phyloP scores from a whole-genome alignment of 2,888 invertebrate species.

The Plagodis dolabraria region DNA sequence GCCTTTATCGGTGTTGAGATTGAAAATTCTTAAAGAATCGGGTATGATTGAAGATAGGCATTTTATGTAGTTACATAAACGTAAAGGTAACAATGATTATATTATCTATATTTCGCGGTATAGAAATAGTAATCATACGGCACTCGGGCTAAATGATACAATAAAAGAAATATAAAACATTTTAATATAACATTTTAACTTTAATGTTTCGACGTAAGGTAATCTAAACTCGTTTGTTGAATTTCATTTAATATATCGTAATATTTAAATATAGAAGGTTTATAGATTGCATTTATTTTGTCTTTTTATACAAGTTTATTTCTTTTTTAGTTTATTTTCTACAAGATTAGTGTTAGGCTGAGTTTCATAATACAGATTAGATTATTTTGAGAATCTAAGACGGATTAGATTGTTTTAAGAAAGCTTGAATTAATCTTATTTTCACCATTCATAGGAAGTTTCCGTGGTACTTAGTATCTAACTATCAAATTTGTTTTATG shows the following conservation, averaged over 20 bases:
- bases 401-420: too few species aligned
- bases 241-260: slow-evolving; percentile 68
- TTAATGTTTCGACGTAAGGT: slow-evolving; percentile 38
- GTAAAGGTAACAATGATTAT: slow-evolving; percentile 71
- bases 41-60: slow-evolving; percentile 60
- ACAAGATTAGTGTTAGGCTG: slow-evolving; percentile 61
- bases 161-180: slow-evolving; percentile 59
- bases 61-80: slow-evolving; percentile 47
- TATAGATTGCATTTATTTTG: slow-evolving; percentile 83
- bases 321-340: slow-evolving; percentile 75
- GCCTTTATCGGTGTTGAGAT: slow-evolving; percentile 75
- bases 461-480: slow-evolving; percentile 7
- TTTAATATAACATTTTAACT: slow-evolving; percentile 65
- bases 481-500: slow-evolving; percentile 36
- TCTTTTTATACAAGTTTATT: slow-evolving; percentile 77
- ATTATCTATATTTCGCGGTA: slow-evolving; percentile 83
- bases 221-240: slow-evolving; percentile 75
- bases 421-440: neutral
- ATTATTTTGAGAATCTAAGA: neutral
- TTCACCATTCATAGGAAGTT: neutral
- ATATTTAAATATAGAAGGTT: slow-evolving; percentile 77
- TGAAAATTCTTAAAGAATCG: slow-evolving; percentile 59
- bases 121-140: slow-evolving; percentile 84
- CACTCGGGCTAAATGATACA: slow-evolving; percentile 76
- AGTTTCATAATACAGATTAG: slow-evolving; percentile 22